A percentile compares a stretch with the other conserved stretches of the same genome.
These are phyloP conservation scores for Calonectris borealis DNA, from an alignment of 2,113 vertebrate genomes.

Conservation along the genomic window DNA sequence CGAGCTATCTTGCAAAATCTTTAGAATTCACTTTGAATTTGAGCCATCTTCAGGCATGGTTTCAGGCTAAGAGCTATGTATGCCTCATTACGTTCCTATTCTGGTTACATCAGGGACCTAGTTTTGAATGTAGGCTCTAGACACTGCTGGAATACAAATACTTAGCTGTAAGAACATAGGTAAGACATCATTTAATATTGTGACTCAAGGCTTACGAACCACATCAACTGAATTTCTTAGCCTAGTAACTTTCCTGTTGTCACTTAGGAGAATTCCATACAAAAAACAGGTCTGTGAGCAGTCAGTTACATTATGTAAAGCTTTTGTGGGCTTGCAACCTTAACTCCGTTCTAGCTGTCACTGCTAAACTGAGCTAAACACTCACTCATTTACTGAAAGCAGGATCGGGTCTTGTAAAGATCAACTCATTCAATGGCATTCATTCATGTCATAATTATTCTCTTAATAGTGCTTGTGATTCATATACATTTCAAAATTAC, in stretches of 20 bases:
- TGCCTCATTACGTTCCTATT: neutral
- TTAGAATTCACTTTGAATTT: neutral
- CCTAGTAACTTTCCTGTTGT: neutral
- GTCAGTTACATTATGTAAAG: neutral
- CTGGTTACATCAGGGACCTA: neutral
- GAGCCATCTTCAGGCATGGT: neutral
- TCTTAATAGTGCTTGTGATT: neutral
- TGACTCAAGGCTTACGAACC: neutral
- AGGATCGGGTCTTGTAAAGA: neutral
- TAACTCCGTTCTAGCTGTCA: neutral
- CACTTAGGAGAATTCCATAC: neutral
- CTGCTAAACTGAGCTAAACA: neutral
- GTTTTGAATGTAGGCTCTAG: neutral
- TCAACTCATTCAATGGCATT: neutral
- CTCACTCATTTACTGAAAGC: neutral
- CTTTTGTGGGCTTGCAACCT: neutral
- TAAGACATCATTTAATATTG: neutral
- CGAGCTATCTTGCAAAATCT: neutral
- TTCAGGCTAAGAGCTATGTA: neutral
- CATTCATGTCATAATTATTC: neutral
- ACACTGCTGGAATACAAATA: neutral
- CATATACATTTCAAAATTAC: neutral
- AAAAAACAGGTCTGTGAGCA: neutral
- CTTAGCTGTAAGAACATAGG: neutral
- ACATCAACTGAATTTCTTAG: neutral